Evolutionary conservation across 2,888 invertebrate species (phyloP).

Genomic region (Corbicula japonica): DNA sequence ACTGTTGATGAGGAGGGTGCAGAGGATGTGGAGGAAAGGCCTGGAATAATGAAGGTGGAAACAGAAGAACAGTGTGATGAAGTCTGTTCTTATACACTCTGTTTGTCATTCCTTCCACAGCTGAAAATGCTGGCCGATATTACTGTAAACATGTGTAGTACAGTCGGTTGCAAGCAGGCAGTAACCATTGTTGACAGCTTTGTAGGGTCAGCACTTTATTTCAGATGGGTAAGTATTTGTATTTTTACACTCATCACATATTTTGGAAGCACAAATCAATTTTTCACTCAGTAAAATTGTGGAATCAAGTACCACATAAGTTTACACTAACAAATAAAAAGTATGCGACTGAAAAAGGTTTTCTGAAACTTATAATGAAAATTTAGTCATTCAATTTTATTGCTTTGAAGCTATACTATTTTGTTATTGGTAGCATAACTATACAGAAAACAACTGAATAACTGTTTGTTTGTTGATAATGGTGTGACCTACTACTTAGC

Average conservation of each 20-base stretch:
- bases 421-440: neutral
- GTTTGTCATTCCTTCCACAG: constrained; percentile 2
- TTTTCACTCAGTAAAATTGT: no score
- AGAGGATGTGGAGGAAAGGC: neutral
- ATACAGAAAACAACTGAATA: neutral
- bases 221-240: constrained; percentile 6
- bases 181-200: constrained; percentile 1
- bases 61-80: constrained; percentile 1
- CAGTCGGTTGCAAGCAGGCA: neutral
- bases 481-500: no score
- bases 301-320: no score
- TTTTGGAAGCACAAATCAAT: no score
- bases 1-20: constrained; percentile 8
- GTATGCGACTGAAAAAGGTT: no score
- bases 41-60: neutral
- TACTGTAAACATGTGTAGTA: neutral
- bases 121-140: neutral
- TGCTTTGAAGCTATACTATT: neutral
- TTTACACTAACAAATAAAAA: no score
- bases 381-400: no score
- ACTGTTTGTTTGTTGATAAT: neutral
- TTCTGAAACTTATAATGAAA: no score
- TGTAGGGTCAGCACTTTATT: constrained; percentile 21
- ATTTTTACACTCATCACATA: constrained; percentile 1
- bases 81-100: neutral